Base-by-base conservation (phyloP, 2,888 invertebrate genomes). In the Cylindroiulus punctatus region DNA sequence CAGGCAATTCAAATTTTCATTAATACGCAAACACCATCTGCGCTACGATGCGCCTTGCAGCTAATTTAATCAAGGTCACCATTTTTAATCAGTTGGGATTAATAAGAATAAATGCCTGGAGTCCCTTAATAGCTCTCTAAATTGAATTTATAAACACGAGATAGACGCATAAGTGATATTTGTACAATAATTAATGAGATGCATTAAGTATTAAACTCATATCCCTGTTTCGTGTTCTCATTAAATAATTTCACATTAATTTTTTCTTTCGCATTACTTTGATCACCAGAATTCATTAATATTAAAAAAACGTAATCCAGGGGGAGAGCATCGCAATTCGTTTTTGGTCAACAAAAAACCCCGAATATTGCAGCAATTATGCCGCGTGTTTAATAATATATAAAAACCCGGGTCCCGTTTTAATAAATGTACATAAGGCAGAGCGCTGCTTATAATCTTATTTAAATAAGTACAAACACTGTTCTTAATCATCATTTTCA, bases 1-100 rank as follows among this genome's bases (percentile, higher is more conserved):
- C 81, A 81, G 81, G 81, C 81, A 81, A 81, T 81, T 81, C 81
- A 81, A 32, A 81, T 81, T 81, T 81, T 81, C 81, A 81, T 81
- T 81, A 81, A 81, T 81, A 81, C 32, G 36, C 32, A 81, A 32
- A 81, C 40, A 81, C 81, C 81, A 81, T 40, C 81, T 81, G 81
- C 76, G 76, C 22, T 30, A 76, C 22, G 22, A 30, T 76, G 76
- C 40, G 40, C 30, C 30, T 81, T 81, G 32, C 30, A n/a, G 81
- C 81, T 81, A 81, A 81, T 81, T 81, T 81, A 81, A 81, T 81
- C 81, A 81, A 40, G 40, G 81, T 81, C 81, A 81, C 81, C 32
- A 81, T 81, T 81, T 81, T 81, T 81, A 81, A 81, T 81, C 81
- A 40, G 36, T 17, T 81, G 81, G 81, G 81, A 81, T 81, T 81